Conservation (phyloP, 2,888 invertebrate genomes). For the Conus canariensis region DNA sequence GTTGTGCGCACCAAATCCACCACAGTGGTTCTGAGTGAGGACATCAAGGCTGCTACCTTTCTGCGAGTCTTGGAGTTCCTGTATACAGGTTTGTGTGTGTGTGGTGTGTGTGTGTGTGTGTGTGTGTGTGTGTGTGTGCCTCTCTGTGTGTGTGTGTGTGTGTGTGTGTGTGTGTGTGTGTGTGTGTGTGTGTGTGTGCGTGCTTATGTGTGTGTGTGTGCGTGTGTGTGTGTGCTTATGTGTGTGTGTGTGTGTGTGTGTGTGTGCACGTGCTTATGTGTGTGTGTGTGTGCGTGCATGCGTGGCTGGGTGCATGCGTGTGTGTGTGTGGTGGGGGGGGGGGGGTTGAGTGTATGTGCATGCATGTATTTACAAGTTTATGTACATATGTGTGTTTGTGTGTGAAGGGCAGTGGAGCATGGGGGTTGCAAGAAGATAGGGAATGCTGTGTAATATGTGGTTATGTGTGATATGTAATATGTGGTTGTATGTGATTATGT, state of each 20-base stretch:
- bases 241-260: not conserved
- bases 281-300: not conserved
- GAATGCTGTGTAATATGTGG: not conserved
- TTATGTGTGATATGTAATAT: not conserved
- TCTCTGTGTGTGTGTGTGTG: not conserved
- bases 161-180: not conserved
- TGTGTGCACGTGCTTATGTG: not conserved
- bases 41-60: constrained; percentile 68
- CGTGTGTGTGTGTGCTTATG: not conserved
- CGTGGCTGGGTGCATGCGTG: too few relatives aligned
- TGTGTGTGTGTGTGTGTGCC: not conserved
- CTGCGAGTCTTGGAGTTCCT: constrained; percentile 72
- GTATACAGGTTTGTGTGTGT: constrained; percentile 66
- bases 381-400: not conserved
- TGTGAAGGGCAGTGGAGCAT: not conserved
- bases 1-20: constrained; percentile 49
- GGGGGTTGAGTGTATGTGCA: not conserved
- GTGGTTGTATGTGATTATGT: not conserved
- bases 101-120: not conserved
- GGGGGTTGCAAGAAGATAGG: not conserved
- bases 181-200: not conserved
- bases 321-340: not conserved
- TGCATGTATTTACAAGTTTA: not conserved
- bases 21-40: constrained; percentile 64
- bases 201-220: not conserved